Evolutionary conservation across 2,113 vertebrate species (phyloP), one percentile per base, ranked within the genome.

Genomic region (Equus przewalskii): DNA sequence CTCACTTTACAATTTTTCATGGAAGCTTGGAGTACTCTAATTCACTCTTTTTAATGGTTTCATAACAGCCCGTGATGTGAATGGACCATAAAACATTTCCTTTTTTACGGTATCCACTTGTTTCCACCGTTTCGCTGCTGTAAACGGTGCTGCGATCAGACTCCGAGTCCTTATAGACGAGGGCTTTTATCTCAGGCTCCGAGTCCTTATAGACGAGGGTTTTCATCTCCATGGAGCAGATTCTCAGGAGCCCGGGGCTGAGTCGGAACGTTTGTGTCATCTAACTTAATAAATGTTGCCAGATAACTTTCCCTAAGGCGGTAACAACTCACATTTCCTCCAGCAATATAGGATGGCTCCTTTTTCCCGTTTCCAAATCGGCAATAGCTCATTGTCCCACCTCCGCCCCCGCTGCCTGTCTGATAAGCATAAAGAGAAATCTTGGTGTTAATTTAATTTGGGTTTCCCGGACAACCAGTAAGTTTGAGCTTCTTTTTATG

Each of bases 1-100:
- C 44, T 88, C 33, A 64, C 65, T 19, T 41, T 36, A 24, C 21
- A 67, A 7, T 24, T 64, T 65, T 58, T 58, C 70, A 5, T 24
- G 41, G 56, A 65, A 49, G 69, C 83, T 44, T 84, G 58, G 21
- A 24, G 44, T 3, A 18, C 65, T 58, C 75, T 10, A 30, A 41
- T 73, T 73, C 86, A 56, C 78, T 56, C 67, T 67, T 82, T 49
- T 62, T 41, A 69, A 44, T 41, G 81, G 82, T 78, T 93, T 89
- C 41, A 30, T 72, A 58, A 49, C 49, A 75, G 41, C 65, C 62
- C 13, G 0, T 69, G 85, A 7, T 49, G 60, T 51, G 75, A 36
- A 36, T 41, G 58, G 46, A 15, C 49, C 36, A 24, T 46, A 65
- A 33, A 51, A 54, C 58, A 8, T 49, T 56, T 72, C 78, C 82